Evolutionary conservation across 2,797 vertebrate species (phyloP), one percentile per base, ranked within the genome.

Genomic region (Bradypus variegatus): DNA sequence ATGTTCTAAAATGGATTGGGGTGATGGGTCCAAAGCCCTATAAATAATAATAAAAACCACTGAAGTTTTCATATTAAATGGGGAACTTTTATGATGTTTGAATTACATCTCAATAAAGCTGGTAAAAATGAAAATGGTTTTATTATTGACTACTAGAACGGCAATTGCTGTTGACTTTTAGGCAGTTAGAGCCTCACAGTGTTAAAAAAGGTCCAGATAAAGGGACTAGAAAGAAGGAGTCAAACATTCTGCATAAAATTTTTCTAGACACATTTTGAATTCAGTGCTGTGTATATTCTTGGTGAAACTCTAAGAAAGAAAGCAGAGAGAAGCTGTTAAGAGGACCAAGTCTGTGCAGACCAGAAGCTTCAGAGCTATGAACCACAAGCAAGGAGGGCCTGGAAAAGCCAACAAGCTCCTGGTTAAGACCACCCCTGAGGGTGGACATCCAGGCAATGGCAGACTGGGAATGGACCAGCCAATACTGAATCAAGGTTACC

Each of bases 201-300:
- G 4, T 25, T 25, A 76, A 45, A 45, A 45, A 45, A 85, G 58
- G 58, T 5, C 14, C 36, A 36, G 36, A 13, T 18, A 7, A 27
- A 64, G 18, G 15, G 38, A 19, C 31, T 16, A 2, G 13, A 65
- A 62, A 14, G 12, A 41, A 1, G 53, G n/a, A 48, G 23, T 15
- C 41, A 29, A 14, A 25, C 2, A 0, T 29, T 27, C 25, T 29
- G 33, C 23, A 11, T 3, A 19, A 15, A 8, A 6, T 23, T 31
- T 19, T 33, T 27, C 55, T 48, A 4, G n/a, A 25, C 18, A 41
- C 14, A 69, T 25, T 38, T 75, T 76, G 81, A 45, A 38, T 75
- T 73, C 50, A 33, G 23, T 50, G 15, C 14, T 29, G 2, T 1
- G 70, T n/a, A 12, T 2, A 23, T n/a, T 18, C 14, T 5, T 18